Evolutionary conservation across 2,888 invertebrate species (phyloP).

Genomic region (Hermaeophaga mercurialis): DNA sequence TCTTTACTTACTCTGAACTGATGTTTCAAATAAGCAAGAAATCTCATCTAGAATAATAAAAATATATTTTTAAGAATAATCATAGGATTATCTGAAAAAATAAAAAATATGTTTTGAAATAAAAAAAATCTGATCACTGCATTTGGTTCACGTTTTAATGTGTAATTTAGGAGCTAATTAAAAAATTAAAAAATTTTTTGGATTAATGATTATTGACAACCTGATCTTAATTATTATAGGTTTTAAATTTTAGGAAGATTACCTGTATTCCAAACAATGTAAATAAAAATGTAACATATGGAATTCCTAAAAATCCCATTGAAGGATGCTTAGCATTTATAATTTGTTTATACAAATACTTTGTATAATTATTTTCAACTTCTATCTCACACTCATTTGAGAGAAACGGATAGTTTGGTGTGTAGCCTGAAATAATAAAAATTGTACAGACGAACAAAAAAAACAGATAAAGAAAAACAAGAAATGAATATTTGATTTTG

Average conservation of each 20-base stretch:
- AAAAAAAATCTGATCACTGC: too few species aligned
- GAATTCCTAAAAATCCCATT: conserved; percentile 83
- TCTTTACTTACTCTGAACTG: conserved; percentile 62
- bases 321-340: conserved; percentile 80
- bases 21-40: conserved; percentile 65
- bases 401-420: conserved; percentile 60
- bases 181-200: too few species aligned
- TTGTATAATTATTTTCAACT: conserved; percentile 79
- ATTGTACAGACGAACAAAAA: too few species aligned
- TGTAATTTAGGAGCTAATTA: too few species aligned
- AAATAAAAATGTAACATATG: conserved; percentile 82
- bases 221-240: too few species aligned
- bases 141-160: too few species aligned
- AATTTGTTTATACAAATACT: conserved; percentile 84
- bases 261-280: conserved; percentile 87
- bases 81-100: neutral
- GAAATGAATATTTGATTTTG: too few species aligned
- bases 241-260: conserved; percentile 20
- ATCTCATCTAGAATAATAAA: conserved; percentile 61
- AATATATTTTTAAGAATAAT: conserved; percentile 23
- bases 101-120: neutral
- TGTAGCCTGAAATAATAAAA: conserved; percentile 55
- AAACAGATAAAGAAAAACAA: too few species aligned
- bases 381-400: conserved; percentile 67
- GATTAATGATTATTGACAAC: conserved; percentile 6